Evolutionary conservation across 1,140 invertebrate species (phyloP), one percentile per base, ranked within the genome.

Genomic region (Nylanderia fulva): DNA sequence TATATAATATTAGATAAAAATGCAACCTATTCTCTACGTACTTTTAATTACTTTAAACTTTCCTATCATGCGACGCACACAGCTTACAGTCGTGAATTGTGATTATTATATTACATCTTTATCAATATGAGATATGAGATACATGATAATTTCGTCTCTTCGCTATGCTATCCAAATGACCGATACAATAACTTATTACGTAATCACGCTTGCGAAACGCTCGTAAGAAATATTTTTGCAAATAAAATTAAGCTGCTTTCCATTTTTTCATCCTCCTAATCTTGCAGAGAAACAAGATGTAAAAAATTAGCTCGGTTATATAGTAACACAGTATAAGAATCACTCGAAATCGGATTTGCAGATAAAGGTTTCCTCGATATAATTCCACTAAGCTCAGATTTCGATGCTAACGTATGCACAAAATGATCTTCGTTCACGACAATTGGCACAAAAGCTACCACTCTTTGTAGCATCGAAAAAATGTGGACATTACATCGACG

Each of bases 71-170:
- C 29, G 13, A 71, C 64, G 6, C 52, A 45, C 13, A 54, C 24
- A 68, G 9, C 45, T 68, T 69, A 69, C 33, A 18, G 24, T n/a
- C 63, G 9, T 60, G 21, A 21, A 54, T 36, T 21, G 18, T 29
- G 48, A 58, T 80, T 42, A 71, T 82, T 33, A 15, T 18, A n/a
- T 80, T 80, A 77, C 13, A 13, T 64, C 13, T 45, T 77, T 52
- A 71, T 71, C 76, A 56, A 69, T 58, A 45, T 1, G 8, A 82
- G 52, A 69, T 58, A 45, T 1, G 8, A 82, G 52, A 82, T 71
- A 80, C 5, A 69, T 21, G 54, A 56, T 56, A 80, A 71, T 8
- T 24, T 36, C 21, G 69, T 56, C 27, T 39, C 21, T 15, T 18
- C 33, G 18, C 29, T 18, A 11, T 1, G 15, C 8, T 29, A 29